Evolutionary conservation across 2,113 vertebrate genomes (phyloP).

Genomic region (Loxodonta africana): DNA sequence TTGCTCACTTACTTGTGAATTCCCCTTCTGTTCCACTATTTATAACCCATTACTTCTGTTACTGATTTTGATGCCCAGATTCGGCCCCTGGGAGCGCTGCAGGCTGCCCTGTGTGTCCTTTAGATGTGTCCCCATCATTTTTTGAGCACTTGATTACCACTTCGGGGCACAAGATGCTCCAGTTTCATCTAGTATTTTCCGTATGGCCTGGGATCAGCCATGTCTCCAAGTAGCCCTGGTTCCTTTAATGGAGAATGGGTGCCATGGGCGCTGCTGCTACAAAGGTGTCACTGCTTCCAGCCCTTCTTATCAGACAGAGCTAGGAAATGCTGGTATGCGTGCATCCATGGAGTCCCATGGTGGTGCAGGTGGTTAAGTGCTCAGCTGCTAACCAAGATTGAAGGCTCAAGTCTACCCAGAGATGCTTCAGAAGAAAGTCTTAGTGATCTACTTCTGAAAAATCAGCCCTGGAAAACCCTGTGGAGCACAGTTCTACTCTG

Average conservation of each 20-base stretch:
- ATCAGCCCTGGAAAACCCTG: not conserved
- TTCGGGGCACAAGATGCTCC: not conserved
- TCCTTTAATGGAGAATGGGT: not conserved
- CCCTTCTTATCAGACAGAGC: not conserved
- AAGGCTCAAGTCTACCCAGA: not conserved
- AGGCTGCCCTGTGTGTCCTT: not conserved
- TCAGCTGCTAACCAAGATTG: not conserved
- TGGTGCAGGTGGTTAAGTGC: not conserved
- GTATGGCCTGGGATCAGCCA: too few relatives aligned
- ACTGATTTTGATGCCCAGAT: not conserved
- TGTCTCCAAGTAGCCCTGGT: not conserved
- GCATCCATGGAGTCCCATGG: not conserved
- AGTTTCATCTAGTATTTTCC: not conserved
- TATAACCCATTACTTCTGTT: not conserved
- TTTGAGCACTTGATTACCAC: not conserved
- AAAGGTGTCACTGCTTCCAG: accelerated
- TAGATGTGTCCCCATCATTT: not conserved
- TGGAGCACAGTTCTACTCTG: not conserved
- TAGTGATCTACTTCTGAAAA: not conserved
- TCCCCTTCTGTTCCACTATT: not conserved
- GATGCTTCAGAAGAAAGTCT: not conserved
- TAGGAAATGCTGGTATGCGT: not conserved
- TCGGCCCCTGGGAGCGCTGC: not conserved
- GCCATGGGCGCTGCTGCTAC: not conserved
- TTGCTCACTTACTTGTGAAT: not conserved